phyloP scores from a whole-genome alignment of 2,113 vertebrate genomes.

The Phalacrocorax pelagicus region DNA sequence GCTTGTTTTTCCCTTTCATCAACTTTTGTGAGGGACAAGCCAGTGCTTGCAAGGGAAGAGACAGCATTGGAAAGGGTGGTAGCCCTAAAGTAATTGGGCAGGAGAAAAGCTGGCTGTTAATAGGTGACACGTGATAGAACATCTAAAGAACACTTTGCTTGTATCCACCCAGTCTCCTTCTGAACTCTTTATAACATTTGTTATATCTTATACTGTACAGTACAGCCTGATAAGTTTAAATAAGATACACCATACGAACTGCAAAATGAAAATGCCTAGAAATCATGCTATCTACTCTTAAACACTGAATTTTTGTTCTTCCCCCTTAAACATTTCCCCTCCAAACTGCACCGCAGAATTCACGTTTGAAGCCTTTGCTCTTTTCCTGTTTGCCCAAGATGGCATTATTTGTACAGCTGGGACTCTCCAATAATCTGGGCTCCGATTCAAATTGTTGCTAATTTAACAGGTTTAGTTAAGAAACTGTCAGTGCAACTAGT shows the following conservation, averaged over 20 bases:
- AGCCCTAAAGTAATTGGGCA: constrained; percentile 80
- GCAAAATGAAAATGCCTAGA: background rate
- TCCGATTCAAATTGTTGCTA: background rate
- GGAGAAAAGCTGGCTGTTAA: constrained; percentile 35
- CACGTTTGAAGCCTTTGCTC: background rate
- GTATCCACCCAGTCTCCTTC: background rate
- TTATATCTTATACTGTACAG: background rate
- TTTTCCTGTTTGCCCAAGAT: background rate
- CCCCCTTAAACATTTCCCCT: background rate
- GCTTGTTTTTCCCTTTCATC: constrained; percentile 99
- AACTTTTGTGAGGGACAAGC: constrained; percentile 96
- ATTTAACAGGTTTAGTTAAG: background rate
- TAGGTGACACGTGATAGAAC: background rate
- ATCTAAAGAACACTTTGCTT: background rate
- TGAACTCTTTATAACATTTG: background rate
- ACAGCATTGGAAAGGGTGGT: constrained; percentile 97
- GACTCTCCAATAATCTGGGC: background rate
- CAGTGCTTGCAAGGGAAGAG: constrained; percentile 95
- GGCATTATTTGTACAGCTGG: background rate
- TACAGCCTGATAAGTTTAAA: background rate
- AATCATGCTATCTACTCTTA: background rate
- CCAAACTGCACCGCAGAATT: background rate
- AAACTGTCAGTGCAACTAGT: background rate
- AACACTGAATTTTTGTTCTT: background rate
- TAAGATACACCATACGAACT: background rate